Percentiles rank a stretch among this genome's conserved stretches.
These are phyloP conservation scores for Coleophora deauratella DNA, from an alignment of 2,888 invertebrate genomes.

Conservation along the genomic window DNA sequence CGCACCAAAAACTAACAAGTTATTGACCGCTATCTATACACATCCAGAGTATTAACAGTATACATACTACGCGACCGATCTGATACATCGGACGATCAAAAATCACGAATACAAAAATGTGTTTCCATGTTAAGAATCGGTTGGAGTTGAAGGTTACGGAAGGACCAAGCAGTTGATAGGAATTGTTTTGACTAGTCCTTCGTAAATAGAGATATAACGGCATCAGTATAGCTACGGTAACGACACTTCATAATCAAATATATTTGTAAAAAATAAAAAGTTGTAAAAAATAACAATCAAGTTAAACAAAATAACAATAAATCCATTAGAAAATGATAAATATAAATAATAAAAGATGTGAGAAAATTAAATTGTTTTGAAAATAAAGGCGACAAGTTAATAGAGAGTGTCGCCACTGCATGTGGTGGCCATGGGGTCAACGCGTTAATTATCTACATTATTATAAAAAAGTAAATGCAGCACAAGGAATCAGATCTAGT, in stretches of 20 bases:
- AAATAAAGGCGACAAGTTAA: not conserved
- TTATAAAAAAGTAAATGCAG: conserved; percentile 60
- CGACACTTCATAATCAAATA: not conserved
- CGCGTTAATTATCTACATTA: conserved; percentile 52
- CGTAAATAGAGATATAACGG: no score
- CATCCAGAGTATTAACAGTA: conserved; percentile 21
- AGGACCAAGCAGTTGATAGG: no score
- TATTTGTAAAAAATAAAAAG: not conserved
- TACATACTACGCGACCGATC: no score
- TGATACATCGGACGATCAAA: not conserved
- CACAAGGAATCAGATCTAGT: conserved; percentile 52
- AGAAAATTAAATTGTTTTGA: no score
- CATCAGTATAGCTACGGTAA: not conserved
- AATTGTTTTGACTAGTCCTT: no score
- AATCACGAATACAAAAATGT: no score
- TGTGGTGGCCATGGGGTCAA: conserved; percentile 35
- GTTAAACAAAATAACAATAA: no score
- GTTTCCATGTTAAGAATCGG: no score
- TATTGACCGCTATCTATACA: conserved; percentile 32
- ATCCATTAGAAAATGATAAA: no score
- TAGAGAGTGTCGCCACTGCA: not conserved
- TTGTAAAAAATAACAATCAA: no score
- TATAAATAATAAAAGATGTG: no score
- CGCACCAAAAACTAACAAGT: conserved; percentile 20
- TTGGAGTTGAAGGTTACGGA: no score